Evolutionary conservation across 2,113 vertebrate genomes (phyloP).

Genomic region (Archilochus colubris): DNA sequence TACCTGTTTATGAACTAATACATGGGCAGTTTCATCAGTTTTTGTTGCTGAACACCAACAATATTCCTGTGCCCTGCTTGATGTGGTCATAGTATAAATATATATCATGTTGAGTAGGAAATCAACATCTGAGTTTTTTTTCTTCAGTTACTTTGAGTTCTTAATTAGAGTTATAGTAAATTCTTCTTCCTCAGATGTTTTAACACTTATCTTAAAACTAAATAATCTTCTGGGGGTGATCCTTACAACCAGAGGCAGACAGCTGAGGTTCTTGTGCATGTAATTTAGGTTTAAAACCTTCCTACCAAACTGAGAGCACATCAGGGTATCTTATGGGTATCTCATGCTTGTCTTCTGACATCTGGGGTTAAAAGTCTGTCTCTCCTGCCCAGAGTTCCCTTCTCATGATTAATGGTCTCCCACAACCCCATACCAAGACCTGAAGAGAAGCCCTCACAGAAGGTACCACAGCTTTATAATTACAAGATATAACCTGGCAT

Average conservation of each 20-base stretch:
- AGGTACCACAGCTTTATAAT: background rate
- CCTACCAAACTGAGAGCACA: background rate
- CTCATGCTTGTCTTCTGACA: background rate
- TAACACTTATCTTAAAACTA: background rate
- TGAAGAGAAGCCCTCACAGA: background rate
- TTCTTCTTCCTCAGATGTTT: background rate
- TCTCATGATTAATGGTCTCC: background rate
- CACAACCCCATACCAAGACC: background rate
- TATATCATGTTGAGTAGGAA: background rate
- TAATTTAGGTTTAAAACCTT: background rate
- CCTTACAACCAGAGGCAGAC: background rate
- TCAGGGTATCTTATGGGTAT: background rate
- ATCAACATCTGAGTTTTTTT: background rate
- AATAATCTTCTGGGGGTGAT: background rate
- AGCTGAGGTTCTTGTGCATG: background rate
- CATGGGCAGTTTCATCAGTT: background rate
- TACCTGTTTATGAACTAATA: background rate
- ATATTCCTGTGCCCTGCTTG: background rate
- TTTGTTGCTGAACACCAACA: background rate
- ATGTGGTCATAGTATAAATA: background rate
- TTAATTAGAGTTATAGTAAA: background rate
- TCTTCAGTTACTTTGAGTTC: background rate
- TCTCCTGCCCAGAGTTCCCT: background rate
- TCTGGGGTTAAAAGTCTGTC: background rate
- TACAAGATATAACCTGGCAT: background rate